A percentile compares a stretch with the other conserved stretches of the same genome.
Evolutionary conservation across 2,113 vertebrate genomes (phyloP).

Genomic region (Apteryx mantelli): DNA sequence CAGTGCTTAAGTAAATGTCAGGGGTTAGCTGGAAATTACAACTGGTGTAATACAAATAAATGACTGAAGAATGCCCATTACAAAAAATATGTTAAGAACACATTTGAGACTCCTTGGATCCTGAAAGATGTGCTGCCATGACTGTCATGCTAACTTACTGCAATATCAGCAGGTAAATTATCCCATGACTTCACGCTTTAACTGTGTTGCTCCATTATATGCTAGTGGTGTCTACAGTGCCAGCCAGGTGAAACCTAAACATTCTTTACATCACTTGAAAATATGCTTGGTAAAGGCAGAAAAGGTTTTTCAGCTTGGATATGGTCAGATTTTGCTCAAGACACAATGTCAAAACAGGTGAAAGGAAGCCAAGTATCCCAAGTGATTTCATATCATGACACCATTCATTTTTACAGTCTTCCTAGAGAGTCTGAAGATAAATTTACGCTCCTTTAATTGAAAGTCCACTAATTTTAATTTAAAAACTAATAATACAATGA

Average conservation of each 20-base stretch:
- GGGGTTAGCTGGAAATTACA: not conserved
- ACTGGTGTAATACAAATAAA: not conserved
- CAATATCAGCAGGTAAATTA: not conserved
- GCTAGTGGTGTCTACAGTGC: not conserved
- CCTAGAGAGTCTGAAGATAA: not conserved
- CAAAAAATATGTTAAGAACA: not conserved
- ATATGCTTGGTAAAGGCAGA: not conserved
- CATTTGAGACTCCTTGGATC: not conserved
- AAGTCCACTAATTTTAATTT: not conserved
- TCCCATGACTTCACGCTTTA: not conserved
- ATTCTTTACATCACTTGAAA: not conserved
- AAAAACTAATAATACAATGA: not conserved
- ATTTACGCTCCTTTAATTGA: not conserved
- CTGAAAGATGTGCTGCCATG: not conserved
- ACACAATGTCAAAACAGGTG: not conserved
- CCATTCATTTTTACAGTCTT: not conserved
- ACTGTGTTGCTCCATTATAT: not conserved
- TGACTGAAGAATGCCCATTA: not conserved
- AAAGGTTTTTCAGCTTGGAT: not conserved
- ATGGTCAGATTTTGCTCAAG: not conserved
- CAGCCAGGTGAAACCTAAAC: not conserved
- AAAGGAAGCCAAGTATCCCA: not conserved
- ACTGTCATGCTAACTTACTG: not conserved
- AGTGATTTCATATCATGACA: not conserved
- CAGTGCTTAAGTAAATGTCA: not conserved